Evolutionary conservation across 92 coral and sea anemone genomes (phyloP).

Genomic region (Epizoanthus stellaris): DNA sequence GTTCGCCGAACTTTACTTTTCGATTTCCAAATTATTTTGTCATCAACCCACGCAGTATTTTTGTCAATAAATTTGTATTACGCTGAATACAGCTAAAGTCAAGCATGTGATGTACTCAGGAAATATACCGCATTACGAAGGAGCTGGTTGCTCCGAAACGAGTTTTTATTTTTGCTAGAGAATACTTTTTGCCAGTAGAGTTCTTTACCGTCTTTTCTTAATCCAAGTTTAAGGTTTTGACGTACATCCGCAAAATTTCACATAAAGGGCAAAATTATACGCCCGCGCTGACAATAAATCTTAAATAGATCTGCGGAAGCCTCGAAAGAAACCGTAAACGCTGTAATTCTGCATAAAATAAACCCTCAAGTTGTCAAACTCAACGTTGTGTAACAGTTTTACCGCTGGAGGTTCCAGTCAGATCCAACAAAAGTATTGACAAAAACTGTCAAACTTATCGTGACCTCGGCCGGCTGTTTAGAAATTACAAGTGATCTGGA

Average conservation of each 20-base stretch:
- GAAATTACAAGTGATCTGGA: background rate
- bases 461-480: background rate
- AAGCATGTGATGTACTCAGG: background rate
- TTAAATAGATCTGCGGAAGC: background rate
- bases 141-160: conserved; percentile 19
- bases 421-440: background rate
- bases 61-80: conserved; percentile 25
- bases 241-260: conserved; percentile 3
- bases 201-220: background rate
- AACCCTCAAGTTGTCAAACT: background rate
- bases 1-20: conserved; percentile 8
- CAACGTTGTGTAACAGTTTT: background rate
- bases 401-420: no score
- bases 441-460: background rate
- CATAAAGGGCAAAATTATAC: background rate
- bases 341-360: background rate
- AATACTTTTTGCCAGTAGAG: background rate
- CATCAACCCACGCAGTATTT: conserved; percentile 36
- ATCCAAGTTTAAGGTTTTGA: background rate
- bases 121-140: conserved; percentile 6
- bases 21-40: conserved; percentile 2
- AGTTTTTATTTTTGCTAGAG: background rate
- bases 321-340: background rate
- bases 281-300: background rate
- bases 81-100: conserved; percentile 1